Base-by-base conservation (phyloP, 2,113 vertebrate species). In the Junco hyemalis region DNA sequence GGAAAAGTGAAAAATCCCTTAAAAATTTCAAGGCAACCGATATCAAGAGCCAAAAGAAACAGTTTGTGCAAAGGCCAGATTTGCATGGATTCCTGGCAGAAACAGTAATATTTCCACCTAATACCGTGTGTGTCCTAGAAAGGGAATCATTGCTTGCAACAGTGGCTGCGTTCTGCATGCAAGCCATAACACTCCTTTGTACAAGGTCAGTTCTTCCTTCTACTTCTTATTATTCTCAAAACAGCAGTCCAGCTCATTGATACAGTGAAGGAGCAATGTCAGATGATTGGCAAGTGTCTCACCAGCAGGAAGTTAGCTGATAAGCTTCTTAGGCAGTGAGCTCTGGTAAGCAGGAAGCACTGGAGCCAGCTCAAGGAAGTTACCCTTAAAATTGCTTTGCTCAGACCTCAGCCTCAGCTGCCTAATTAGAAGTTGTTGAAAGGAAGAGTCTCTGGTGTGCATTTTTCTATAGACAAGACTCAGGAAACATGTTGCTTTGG, bases 301-400 rank as follows among this genome's bases (percentile, higher is more conserved):
- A 92, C 68, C 88, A 89, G 95, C 94, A 96, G 92, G 92, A 96
- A 96, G 91, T 95, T 95, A 81, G 86, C 94, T 95, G 95, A 97
- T 97, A 96, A 97, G 93, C 95, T 90, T 90, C 97, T 96, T 96
- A 96, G 94, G 91, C 90, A 85, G 87, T 81, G 94, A 96, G 95
- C 87, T 90, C 95, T 86, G 57, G 83, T 95, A 96, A 95, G 94
- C 91, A 95, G 94, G 94, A 95, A 95, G 86, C 90, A 79, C 68
- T 95, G 95, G 92, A 96, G 91, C 90, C 83, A 91, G 86, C 77
- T 83, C 90, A 83, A 86, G 91, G 94, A 96, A 96, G 95, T 95
- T 97, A 78, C 90, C 80, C 94, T 97, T 96, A 93, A 97, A 95
- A 96, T 96, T 95, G 88, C 86, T 93, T 94, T 92, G 38, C 93